Conservation (phyloP, 37 sponge, comb jelly and placozoan species). For the Axinella damicornis region DNA sequence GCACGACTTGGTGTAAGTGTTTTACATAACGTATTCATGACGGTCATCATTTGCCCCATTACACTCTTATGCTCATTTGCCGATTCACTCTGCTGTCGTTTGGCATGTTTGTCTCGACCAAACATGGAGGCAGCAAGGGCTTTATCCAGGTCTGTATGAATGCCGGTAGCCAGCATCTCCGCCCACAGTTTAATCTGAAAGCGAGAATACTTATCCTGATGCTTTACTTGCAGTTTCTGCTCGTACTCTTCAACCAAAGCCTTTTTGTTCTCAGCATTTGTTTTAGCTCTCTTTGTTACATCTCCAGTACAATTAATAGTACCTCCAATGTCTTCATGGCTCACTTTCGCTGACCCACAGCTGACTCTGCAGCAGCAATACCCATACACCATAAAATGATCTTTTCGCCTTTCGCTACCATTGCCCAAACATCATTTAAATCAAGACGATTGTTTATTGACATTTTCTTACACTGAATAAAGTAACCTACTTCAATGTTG, state of each 20-base stretch:
- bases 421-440: no score
- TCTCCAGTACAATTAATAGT: no score
- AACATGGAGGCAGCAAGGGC: slow-evolving; percentile 24
- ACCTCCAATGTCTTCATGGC: no score
- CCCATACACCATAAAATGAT: no score
- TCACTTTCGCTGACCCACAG: no score
- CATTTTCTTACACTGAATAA: no score
- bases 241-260: neutral
- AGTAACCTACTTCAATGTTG: no score
- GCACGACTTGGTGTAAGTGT: slow-evolving; percentile 6
- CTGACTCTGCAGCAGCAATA: no score
- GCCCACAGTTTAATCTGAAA: slow-evolving; percentile 44
- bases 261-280: neutral
- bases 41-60: neutral
- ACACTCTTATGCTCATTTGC: neutral
- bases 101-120: neutral
- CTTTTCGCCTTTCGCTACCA: no score
- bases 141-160: neutral
- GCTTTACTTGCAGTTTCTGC: slow-evolving; percentile 6
- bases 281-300: no score
- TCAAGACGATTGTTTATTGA: no score
- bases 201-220: neutral
- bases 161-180: slow-evolving; percentile 6
- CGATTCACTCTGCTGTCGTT: neutral
- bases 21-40: slow-evolving; percentile 24